Evolutionary conservation across 2,113 vertebrate genomes (phyloP).

Genomic region (Leucopsar rothschildi): DNA sequence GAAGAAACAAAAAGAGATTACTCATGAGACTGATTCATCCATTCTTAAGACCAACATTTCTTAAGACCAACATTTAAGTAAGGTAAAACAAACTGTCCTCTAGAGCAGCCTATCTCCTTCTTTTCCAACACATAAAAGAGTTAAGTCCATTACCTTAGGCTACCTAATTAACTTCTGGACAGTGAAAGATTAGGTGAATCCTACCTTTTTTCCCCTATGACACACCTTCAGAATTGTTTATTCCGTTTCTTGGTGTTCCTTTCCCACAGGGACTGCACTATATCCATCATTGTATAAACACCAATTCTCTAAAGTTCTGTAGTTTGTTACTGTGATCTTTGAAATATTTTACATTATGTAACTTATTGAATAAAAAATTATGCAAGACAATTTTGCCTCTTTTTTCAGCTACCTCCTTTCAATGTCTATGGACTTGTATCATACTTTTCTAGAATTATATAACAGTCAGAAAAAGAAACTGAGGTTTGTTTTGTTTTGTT

Average conservation of each 20-base stretch:
- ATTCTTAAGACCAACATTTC: not conserved
- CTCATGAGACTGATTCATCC: not conserved
- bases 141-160: not conserved
- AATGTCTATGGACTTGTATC: not conserved
- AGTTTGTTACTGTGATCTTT: not conserved
- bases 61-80: not conserved
- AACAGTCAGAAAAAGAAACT: not conserved
- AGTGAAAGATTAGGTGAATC: not conserved
- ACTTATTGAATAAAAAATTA: not conserved
- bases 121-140: not conserved
- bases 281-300: not conserved
- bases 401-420: not conserved
- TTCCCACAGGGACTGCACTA: not conserved
- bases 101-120: not conserved
- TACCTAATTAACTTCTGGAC: not conserved
- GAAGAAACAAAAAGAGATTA: not conserved
- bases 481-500: not conserved
- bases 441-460: not conserved
- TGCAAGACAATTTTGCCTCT: not conserved
- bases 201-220: not conserved
- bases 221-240: not conserved
- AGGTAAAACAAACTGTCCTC: not conserved
- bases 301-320: not conserved
- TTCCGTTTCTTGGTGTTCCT: not conserved
- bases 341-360: not conserved